These are phyloP conservation scores for Diploscapter pachys DNA, from an alignment of 1,140 invertebrate species.

Conservation along the genomic window DNA sequence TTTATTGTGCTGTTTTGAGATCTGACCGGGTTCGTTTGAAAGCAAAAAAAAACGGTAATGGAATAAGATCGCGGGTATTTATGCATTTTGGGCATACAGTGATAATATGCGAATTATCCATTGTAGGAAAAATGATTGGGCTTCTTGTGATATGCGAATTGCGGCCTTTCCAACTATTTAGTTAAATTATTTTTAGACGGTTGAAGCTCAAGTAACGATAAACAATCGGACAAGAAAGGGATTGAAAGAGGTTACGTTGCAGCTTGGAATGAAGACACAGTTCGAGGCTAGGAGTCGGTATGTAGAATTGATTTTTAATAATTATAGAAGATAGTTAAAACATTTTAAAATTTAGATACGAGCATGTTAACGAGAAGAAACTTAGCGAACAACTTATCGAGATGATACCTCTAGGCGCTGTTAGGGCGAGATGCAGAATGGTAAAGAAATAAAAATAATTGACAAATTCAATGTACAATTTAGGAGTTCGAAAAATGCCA, in stretches of 20 bases:
- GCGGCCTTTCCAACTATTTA: too few relatives aligned
- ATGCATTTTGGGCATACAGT: too few relatives aligned
- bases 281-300: constrained; percentile 52
- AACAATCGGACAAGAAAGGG: constrained; percentile 50
- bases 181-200: constrained; percentile 23
- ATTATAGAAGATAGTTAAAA: constrained; percentile 4
- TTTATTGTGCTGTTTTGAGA: too few relatives aligned
- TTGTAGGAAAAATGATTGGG: too few relatives aligned
- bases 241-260: constrained; percentile 48
- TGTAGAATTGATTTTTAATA: not conserved
- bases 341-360: constrained; percentile 35
- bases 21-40: not conserved
- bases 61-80: not conserved
- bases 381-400: constrained; percentile 48
- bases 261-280: constrained; percentile 48
- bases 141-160: too few relatives aligned
- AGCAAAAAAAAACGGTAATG: not conserved
- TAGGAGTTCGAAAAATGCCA: constrained; percentile 46
- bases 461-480: constrained; percentile 15
- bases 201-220: constrained; percentile 27
- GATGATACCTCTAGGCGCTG: constrained; percentile 36
- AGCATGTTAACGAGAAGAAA: constrained; percentile 54
- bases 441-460: constrained; percentile 11
- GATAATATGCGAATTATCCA: too few relatives aligned
- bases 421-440: constrained; percentile 45